Evolutionary conservation across 2,113 vertebrate genomes (phyloP).

Genomic region (Dolichallabes microphthalmus): DNA sequence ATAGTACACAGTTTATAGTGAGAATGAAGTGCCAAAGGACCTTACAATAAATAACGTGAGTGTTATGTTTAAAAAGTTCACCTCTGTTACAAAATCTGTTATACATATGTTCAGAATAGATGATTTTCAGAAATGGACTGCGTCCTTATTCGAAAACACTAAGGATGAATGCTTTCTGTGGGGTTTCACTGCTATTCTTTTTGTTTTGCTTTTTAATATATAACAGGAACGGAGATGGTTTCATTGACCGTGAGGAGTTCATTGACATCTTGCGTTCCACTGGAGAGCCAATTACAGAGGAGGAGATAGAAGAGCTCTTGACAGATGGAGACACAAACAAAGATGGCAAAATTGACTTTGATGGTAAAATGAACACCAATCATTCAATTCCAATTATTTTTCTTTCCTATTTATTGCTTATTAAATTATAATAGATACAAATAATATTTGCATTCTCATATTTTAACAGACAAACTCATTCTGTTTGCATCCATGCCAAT

Average conservation of each 20-base stretch:
- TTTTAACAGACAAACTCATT: neutral
- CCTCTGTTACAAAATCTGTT: neutral
- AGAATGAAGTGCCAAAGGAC: too few relatives aligned
- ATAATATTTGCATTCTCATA: neutral
- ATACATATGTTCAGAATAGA: neutral
- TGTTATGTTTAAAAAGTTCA: neutral
- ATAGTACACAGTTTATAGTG: too few relatives aligned
- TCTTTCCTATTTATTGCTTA: neutral
- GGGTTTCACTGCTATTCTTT: neutral
- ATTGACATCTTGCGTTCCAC: slow-evolving; percentile 68
- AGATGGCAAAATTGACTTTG: slow-evolving; percentile 79
- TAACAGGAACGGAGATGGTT: slow-evolving; percentile 75
- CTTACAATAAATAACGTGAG: too few relatives aligned
- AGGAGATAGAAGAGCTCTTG: slow-evolving; percentile 79
- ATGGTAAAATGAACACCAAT: slow-evolving; percentile 66
- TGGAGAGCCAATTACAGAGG: slow-evolving; percentile 69
- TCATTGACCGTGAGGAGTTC: slow-evolving; percentile 76
- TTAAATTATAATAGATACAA: neutral
- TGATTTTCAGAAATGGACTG: neutral
- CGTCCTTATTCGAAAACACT: neutral
- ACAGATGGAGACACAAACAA: slow-evolving; percentile 75
- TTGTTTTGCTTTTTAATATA: neutral
- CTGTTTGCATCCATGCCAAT: neutral
- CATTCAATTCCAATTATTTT: neutral
- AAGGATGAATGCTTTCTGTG: neutral